Evolutionary conservation across 1,140 invertebrate genomes (phyloP).

Genomic region (Thrips palmi): DNA sequence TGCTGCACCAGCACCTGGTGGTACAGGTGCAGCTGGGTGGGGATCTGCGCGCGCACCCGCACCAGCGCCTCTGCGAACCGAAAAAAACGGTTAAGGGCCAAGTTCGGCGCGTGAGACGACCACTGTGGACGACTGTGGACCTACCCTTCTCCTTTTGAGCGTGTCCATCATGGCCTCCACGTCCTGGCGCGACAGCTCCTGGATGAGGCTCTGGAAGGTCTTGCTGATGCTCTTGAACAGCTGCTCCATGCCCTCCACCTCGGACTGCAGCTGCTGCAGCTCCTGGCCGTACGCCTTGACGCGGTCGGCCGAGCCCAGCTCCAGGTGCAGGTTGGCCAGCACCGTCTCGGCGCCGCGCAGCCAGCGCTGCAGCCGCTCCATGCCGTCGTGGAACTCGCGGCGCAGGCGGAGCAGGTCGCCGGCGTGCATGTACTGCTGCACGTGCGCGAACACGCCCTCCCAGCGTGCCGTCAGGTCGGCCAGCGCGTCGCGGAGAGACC

Average conservation of each 20-base stretch:
- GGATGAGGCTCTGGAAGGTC: constrained; percentile 76
- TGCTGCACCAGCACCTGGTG: constrained; percentile 75
- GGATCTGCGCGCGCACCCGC: constrained; percentile 57
- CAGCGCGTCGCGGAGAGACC: constrained; percentile 57
- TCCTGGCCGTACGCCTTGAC: constrained; percentile 63
- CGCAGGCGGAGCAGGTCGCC: constrained; percentile 67
- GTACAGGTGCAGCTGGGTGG: constrained; percentile 56
- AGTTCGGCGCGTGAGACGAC: constrained; percentile 3
- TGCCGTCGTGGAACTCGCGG: constrained; percentile 58
- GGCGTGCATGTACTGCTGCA: constrained; percentile 71
- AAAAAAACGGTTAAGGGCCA: constrained; percentile 4
- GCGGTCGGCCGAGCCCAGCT: constrained; percentile 50
- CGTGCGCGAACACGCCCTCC: constrained; percentile 60
- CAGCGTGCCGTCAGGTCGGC: constrained; percentile 51
- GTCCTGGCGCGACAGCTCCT: constrained; percentile 74
- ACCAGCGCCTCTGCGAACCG: constrained; percentile 48
- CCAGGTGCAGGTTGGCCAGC: constrained; percentile 36
- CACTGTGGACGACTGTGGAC: too few relatives aligned
- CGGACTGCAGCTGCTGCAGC: constrained; percentile 54
- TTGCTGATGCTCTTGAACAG: constrained; percentile 76
- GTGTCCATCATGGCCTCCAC: constrained; percentile 78
- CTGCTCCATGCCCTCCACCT: constrained; percentile 74
- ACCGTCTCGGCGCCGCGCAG: constrained; percentile 52
- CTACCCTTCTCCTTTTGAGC: constrained; percentile 62
- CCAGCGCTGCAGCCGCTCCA: constrained; percentile 62